Evolutionary conservation across 1,140 invertebrate genomes (phyloP), one percentile per base, ranked within the genome.

Genomic region (Neomicropteryx cornuta): DNA sequence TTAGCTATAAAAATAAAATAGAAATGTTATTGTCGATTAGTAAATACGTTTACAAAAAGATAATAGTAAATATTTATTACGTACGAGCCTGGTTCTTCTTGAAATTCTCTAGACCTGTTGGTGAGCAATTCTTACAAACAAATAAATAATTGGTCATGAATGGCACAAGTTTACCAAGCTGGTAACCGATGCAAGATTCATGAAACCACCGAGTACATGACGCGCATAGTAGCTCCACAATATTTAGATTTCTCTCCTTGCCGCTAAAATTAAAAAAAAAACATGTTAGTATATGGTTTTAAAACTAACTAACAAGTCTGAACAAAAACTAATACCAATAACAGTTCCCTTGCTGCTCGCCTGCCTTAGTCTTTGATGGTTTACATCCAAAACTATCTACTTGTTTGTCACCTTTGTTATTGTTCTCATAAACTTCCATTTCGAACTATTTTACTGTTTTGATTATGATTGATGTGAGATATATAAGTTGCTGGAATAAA

Each of bases 91-190:
- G 87, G 53, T 79, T 87, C 55, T 91, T 90, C 50, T 84, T 86
- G 55, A 92, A 93, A 48, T 75, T 86, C 59, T 94, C 88, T 19
- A 89, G 58, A 3, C 87, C 87, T 33, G 82, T 90, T n/a, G 81
- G 76, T 33, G 88, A 94, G 61, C 94, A 98, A 48, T 88, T 91
- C 63, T 96, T 96, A 59, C 95, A 98, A 39, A 90, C 76, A 60
- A 97, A 97, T 41, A 92, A 72, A 62, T 98, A 98, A 60, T 94
- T 96, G 45, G 88, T 83, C 77, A 96, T 89, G 53, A 97, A 98
- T 0, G 91, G 91, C 20, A 97, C 80, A 30, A 92, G 60, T 63
- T 92, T 93, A 20, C 90, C 89, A 16, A 93, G 54, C 52, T 92
- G 86, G 65, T 88, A 89, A 11, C 83, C 79, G 38, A 95, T 87